These are phyloP conservation scores for Tiphia femorata DNA, from an alignment of 2,888 invertebrate species.

Conservation along the genomic window DNA sequence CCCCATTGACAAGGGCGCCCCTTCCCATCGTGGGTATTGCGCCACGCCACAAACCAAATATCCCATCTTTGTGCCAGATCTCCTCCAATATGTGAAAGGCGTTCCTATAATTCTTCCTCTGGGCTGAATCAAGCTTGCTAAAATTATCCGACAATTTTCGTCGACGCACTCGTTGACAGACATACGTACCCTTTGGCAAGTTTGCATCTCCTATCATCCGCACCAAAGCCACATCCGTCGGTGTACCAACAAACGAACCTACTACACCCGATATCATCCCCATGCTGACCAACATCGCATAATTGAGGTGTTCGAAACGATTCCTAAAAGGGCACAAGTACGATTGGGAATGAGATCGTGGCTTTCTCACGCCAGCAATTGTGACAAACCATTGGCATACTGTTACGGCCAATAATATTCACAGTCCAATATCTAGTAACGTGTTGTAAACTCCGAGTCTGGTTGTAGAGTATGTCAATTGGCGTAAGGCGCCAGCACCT, in stretches of 20 bases:
- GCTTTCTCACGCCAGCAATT: not conserved
- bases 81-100: constrained; percentile 73
- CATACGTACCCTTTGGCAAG: constrained; percentile 66
- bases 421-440: constrained; percentile 69
- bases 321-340: constrained; percentile 21
- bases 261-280: constrained; percentile 75
- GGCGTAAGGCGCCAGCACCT: constrained; percentile 71
- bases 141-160: not conserved
- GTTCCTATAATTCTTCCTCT: constrained; percentile 73
- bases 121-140: constrained; percentile 57
- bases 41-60: constrained; percentile 74
- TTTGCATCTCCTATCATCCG: constrained; percentile 77
- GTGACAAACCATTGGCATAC: too few relatives aligned
- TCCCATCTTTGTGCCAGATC: constrained; percentile 74
- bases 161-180: too few relatives aligned
- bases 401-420: constrained; percentile 2
- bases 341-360: not conserved
- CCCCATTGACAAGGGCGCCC: constrained; percentile 78
- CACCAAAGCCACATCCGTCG: constrained; percentile 73
- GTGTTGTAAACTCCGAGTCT: constrained; percentile 76
- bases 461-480: constrained; percentile 77
- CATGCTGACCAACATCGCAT: constrained; percentile 54
- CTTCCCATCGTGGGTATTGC: constrained; percentile 65
- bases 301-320: constrained; percentile 39
- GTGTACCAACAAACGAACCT: constrained; percentile 76